Evolutionary conservation across 2,797 vertebrate genomes (phyloP).

Genomic region (Echeneis naucrates): DNA sequence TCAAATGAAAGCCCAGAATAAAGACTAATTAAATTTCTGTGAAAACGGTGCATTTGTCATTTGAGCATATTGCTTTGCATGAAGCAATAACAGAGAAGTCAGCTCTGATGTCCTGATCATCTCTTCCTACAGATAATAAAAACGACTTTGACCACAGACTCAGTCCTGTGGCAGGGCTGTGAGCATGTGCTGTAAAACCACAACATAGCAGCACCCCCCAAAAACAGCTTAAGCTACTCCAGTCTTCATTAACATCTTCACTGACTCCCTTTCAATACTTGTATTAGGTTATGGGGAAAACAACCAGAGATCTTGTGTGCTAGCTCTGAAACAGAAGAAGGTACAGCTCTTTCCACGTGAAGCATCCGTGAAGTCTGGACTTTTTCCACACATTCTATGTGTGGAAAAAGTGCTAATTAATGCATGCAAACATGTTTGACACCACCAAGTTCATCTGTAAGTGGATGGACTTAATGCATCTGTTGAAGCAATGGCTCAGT

Average conservation of each 20-base stretch:
- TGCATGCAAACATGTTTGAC: constrained; percentile 36
- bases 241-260: background rate
- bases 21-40: background rate
- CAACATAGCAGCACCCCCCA: background rate
- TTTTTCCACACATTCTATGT: constrained; percentile 50
- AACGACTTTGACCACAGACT: background rate
- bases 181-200: background rate
- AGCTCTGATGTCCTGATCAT: background rate
- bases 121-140: background rate
- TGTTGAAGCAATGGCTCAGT: constrained; percentile 30
- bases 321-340: constrained; percentile 43
- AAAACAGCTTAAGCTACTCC: background rate
- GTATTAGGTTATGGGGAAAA: constrained; percentile 19
- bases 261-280: background rate
- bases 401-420: constrained; percentile 69
- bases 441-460: constrained; percentile 44
- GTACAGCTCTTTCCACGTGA: constrained; percentile 37
- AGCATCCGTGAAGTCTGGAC: constrained; percentile 32
- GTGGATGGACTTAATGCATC: constrained; percentile 31
- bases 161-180: background rate
- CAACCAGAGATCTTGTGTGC: constrained; percentile 27
- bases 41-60: background rate
- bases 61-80: background rate
- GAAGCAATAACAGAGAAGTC: too few relatives aligned
- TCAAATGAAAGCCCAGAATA: too few relatives aligned